Evolutionary conservation across 2,113 vertebrate genomes (phyloP), one percentile per base, ranked within the genome.

Genomic region (Bufo gargarizans): DNA sequence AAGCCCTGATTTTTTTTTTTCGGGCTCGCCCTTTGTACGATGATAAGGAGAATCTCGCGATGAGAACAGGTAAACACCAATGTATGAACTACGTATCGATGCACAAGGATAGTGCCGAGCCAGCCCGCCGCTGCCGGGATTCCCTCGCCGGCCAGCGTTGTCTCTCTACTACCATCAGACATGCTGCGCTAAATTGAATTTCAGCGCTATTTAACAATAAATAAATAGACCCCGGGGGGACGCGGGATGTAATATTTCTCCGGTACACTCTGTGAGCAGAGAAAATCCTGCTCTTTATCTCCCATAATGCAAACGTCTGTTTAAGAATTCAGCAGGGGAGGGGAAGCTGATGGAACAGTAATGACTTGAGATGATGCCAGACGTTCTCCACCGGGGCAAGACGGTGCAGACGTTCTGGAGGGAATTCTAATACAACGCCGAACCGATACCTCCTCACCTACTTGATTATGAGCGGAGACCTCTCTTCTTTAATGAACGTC

Each of bases 321-420:
- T 89, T 84, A 84, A 84, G 59, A 84, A 84, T 89, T 89, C 74
- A 78, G 49, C 87, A 67, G 33, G 33, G 82, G 56, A 81, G 65
- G 69, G 67, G 50, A 76, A 56, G 61, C 61, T 45, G 72, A 49
- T 67, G 72, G 49, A 78, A 78, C 58, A 22, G 43, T 88, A 88
- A 88, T 77, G 81, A 84, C 61, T 89, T 89, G 87, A 78, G 82
- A 78, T 58, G 72, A 65, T 83, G 80, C 87, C 87, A 88, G 47
- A 22, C 80, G 4, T 89, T 78, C 82, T 83, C 87, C 81, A 83
- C 58, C 47, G 33, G 80, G 80, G 49, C 72, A 84, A 84, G 74
- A 84, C 47, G 33, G 45, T 78, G 49, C 56, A 63, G 56, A 88
- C 49, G 58, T 59, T 77, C 86, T 55, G 33, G 17, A 16, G 82